phyloP scores from a whole-genome alignment of 2,113 vertebrate genomes.

The Helogale parvula region DNA sequence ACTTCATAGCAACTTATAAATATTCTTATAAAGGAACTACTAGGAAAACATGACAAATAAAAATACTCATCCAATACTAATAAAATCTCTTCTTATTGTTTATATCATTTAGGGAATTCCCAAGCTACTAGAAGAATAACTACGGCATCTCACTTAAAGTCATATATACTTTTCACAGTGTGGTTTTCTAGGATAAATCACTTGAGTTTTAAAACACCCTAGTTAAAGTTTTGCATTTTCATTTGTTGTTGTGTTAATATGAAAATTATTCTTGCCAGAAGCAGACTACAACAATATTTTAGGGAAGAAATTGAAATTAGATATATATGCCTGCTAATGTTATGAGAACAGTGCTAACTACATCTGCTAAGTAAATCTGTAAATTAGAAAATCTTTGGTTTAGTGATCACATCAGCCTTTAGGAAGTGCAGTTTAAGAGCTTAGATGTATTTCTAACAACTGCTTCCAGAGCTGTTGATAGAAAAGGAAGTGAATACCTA shows the following conservation, averaged over 20 bases:
- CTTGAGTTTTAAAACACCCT: conserved; percentile 56
- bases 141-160: not conserved
- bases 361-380: conserved; percentile 83
- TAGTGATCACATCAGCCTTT: conserved; percentile 82
- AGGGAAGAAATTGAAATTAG: conserved; percentile 82
- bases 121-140: not conserved
- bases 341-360: conserved; percentile 77
- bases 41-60: conserved; percentile 17
- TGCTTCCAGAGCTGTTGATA: conserved; percentile 81
- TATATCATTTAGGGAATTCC: not conserved
- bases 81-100: not conserved
- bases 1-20: not conserved
- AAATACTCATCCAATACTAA: not conserved
- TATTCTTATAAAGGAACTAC: not conserved
- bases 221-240: conserved; percentile 63
- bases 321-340: conserved; percentile 75
- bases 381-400: conserved; percentile 82
- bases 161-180: not conserved
- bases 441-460: conserved; percentile 79
- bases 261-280: conserved; percentile 80
- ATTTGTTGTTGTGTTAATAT: conserved; percentile 71
- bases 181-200: conserved; percentile 58
- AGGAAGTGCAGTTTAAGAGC: conserved; percentile 80
- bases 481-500: conserved; percentile 70
- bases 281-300: conserved; percentile 74